Evolutionary conservation across 1,140 invertebrate genomes (phyloP).

Genomic region (Plodia interpunctella): DNA sequence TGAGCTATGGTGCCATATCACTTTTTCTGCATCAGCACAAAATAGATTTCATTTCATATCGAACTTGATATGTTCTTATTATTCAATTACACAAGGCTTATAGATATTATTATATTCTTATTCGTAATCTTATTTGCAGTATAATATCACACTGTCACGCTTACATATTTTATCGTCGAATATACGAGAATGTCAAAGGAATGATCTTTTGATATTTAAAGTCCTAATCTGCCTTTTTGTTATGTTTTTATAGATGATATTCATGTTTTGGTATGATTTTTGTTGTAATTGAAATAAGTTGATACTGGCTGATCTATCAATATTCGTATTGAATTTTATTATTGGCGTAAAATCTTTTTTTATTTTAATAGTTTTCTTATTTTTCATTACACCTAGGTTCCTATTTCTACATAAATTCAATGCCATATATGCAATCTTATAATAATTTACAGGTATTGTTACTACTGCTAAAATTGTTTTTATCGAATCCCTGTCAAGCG

Average conservation of each 20-base stretch:
- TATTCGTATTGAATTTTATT: too few relatives aligned
- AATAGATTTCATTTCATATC: background rate
- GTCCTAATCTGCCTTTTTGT: background rate
- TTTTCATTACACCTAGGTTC: too few relatives aligned
- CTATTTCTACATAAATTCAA: too few relatives aligned
- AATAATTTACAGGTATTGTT: constrained; percentile 54
- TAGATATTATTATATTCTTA: too few relatives aligned
- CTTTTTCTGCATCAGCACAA: too few relatives aligned
- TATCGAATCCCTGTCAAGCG: constrained; percentile 50
- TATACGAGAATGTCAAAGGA: background rate
- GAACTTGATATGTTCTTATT: background rate
- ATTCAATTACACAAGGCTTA: too few relatives aligned
- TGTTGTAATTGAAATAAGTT: background rate
- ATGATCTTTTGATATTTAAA: background rate
- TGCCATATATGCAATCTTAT: constrained; percentile 1
- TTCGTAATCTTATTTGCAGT: background rate
- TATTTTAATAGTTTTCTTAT: too few relatives aligned
- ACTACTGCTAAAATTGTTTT: constrained; percentile 21
- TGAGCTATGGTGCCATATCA: too few relatives aligned
- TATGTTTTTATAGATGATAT: too few relatives aligned
- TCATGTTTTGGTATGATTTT: background rate
- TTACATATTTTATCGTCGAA: background rate
- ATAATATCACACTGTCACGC: background rate
- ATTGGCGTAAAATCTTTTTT: too few relatives aligned
- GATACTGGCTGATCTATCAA: background rate